Conservation (phyloP, 2,888 invertebrate species). For the Hartigia nigra region DNA sequence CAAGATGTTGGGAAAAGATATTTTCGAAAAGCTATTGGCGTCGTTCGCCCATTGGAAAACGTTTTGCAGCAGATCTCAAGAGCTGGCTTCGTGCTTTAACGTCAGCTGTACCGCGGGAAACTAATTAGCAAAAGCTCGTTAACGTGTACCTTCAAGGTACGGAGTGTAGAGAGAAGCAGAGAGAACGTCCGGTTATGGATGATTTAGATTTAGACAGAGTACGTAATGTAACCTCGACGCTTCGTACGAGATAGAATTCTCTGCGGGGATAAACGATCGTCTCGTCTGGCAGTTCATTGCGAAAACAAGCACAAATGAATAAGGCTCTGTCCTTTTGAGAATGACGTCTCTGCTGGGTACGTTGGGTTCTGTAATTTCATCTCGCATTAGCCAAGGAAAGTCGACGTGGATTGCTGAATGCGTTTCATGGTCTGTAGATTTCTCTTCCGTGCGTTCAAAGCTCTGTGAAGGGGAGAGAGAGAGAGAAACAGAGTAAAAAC, state of each 20-base stretch:
- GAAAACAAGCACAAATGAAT: conserved; percentile 11
- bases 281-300: conserved; percentile 20
- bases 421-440: conserved; percentile 42
- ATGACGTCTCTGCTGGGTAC: conserved; percentile 38
- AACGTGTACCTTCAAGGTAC: background rate
- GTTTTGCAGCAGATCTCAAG: background rate
- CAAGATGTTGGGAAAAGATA: background rate
- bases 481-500: conserved; percentile 25
- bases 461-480: conserved; percentile 7
- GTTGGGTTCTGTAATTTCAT: conserved; percentile 48
- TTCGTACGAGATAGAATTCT: conserved; percentile 9
- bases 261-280: conserved; percentile 32
- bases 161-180: background rate
- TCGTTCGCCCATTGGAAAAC: background rate
- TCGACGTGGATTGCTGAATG: conserved; percentile 43
- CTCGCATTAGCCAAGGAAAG: conserved; percentile 45
- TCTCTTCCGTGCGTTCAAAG: conserved; percentile 17
- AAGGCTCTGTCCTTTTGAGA: conserved; percentile 36
- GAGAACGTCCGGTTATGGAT: background rate
- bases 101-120: background rate
- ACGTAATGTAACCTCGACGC: background rate
- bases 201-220: background rate
- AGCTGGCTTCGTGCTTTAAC: background rate
- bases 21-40: background rate
- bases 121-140: background rate